Conservation (phyloP, 2,888 invertebrate genomes). For the Acronicta leporina region DNA sequence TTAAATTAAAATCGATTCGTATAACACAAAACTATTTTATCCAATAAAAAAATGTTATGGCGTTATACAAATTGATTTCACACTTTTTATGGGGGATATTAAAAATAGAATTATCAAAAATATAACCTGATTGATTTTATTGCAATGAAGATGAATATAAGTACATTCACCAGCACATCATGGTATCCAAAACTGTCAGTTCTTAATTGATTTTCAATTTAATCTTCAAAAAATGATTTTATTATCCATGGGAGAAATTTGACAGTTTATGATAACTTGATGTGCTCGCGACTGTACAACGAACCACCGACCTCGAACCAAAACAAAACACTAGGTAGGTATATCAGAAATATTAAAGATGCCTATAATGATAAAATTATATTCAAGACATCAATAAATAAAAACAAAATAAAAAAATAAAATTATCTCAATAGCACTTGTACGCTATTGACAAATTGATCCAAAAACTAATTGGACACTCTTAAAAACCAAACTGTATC, state of each 20-base stretch:
- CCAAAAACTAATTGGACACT: constrained; percentile 11
- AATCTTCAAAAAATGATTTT: too few species aligned
- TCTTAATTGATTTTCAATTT: too few species aligned
- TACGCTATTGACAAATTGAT: constrained; percentile 18
- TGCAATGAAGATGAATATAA: constrained; percentile 11
- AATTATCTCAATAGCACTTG: constrained; percentile 13
- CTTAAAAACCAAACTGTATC: constrained; percentile 6
- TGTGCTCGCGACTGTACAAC: too few species aligned
- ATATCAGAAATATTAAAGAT: constrained; percentile 5
- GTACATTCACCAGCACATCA: too few species aligned
- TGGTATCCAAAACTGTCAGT: too few species aligned
- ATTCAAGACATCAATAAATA: constrained; percentile 32
- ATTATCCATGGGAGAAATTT: too few species aligned
- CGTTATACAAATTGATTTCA: neutral
- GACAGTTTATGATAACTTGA: too few species aligned
- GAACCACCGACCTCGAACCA: constrained; percentile 17
- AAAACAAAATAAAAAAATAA: constrained; percentile 31
- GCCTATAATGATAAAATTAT: constrained; percentile 9
- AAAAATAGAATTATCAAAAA: constrained; percentile 41
- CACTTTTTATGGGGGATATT: neutral
- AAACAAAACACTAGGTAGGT: constrained; percentile 10
- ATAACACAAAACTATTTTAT: constrained; percentile 5
- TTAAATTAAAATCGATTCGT: constrained; percentile 12
- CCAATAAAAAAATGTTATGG: constrained; percentile 3
- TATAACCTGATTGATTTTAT: constrained; percentile 10